Evolutionary conservation across 2,113 vertebrate species (phyloP).

Genomic region (Apteryx mantelli): DNA sequence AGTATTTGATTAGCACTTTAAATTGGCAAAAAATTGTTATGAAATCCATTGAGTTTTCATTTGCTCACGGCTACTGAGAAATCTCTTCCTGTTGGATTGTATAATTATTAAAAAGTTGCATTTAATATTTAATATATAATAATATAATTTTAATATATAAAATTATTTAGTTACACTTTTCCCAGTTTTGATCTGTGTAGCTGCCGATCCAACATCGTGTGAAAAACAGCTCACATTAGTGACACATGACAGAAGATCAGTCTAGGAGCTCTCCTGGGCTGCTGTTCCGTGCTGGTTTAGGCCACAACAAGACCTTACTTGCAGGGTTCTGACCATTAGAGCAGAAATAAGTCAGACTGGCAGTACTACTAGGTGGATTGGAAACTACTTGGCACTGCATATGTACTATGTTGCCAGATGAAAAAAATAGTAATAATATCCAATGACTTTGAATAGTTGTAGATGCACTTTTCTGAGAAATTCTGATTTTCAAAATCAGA

Average conservation of each 20-base stretch:
- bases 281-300: not conserved
- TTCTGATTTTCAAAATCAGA: not conserved
- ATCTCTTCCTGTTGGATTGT: not conserved
- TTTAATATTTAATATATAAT: too few species aligned
- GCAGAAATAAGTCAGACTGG: not conserved
- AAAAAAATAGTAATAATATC: not conserved
- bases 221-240: not conserved
- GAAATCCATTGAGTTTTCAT: not conserved
- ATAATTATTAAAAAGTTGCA: not conserved
- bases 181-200: not conserved
- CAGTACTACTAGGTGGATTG: not conserved
- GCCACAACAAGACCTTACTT: not conserved
- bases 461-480: not conserved
- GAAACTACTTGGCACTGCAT: not conserved
- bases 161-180: not conserved
- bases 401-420: not conserved
- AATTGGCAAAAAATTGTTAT: not conserved
- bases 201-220: not conserved
- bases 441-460: not conserved
- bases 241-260: not conserved
- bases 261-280: not conserved
- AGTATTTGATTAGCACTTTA: not conserved
- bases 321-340: not conserved
- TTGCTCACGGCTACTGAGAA: not conserved
- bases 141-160: too few species aligned